Evolutionary conservation across 2,797 vertebrate species (phyloP).

Genomic region (Babyrousa celebensis): DNA sequence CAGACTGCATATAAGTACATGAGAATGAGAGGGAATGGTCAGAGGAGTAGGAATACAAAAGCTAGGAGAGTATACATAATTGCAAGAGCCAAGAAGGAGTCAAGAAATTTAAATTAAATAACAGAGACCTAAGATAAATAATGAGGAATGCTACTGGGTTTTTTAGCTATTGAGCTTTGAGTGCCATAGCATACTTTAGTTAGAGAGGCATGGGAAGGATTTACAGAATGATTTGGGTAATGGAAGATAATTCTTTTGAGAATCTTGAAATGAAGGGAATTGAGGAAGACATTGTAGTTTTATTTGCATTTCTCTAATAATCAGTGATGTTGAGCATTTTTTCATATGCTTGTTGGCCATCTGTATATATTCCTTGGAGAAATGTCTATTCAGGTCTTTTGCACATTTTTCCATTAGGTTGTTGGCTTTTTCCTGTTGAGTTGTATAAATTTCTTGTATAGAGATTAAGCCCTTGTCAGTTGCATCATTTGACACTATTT

Average conservation of each 20-base stretch:
- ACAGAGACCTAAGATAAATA: not conserved
- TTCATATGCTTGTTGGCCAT: no score
- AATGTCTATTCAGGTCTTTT: no score
- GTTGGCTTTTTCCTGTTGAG: no score
- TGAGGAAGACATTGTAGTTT: not conserved
- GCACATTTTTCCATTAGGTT: no score
- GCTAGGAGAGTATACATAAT: not conserved
- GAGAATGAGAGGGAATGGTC: not conserved
- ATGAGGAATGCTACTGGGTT: not conserved
- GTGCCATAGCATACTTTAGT: not conserved
- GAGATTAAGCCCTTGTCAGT: no score
- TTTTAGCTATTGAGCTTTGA: not conserved
- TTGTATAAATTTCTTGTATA: no score
- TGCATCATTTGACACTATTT: no score
- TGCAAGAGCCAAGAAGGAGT: not conserved
- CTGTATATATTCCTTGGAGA: no score
- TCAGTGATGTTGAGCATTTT: no score
- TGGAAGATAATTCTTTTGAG: not conserved
- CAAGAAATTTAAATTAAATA: not conserved
- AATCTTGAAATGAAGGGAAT: not conserved
- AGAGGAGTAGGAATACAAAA: not conserved
- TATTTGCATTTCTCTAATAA: no score
- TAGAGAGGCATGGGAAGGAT: not conserved
- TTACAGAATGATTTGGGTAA: not conserved
- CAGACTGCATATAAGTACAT: not conserved